Evolutionary conservation across 2,113 vertebrate species (phyloP).

Genomic region (Copsychus sechellarum): DNA sequence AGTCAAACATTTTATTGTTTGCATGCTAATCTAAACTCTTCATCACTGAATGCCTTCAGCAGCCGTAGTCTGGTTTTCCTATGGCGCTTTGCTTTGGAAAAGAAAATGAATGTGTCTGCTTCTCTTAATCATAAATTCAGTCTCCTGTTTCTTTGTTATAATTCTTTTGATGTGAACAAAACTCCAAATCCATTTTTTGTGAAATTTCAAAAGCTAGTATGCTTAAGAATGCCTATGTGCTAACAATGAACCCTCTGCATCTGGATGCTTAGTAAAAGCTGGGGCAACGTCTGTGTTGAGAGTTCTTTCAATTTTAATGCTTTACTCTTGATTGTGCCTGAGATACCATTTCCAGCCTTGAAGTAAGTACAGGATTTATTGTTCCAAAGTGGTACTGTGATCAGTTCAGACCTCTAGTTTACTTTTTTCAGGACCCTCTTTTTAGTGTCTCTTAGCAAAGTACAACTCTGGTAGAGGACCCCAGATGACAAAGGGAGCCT

Average conservation of each 20-base stretch:
- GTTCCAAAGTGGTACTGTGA: neutral
- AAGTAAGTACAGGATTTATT: neutral
- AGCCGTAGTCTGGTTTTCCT: conserved; percentile 31
- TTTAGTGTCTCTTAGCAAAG: neutral
- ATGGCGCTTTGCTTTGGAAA: conserved; percentile 37
- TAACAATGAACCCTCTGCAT: conserved; percentile 24
- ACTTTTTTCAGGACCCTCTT: neutral
- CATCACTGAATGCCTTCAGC: conserved; percentile 55
- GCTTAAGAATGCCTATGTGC: neutral
- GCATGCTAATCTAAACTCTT: conserved; percentile 65
- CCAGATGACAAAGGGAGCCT: neutral
- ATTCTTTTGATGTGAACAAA: conserved; percentile 71
- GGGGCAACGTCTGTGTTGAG: neutral
- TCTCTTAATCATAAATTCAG: conserved; percentile 65
- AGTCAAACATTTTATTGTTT: conserved; percentile 64
- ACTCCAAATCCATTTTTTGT: conserved; percentile 60
- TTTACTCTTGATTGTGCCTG: conserved; percentile 38
- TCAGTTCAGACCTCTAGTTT: neutral
- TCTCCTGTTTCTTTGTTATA: conserved; percentile 66
- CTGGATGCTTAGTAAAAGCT: neutral
- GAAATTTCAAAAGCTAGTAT: conserved; percentile 36
- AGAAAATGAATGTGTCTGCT: conserved; percentile 63
- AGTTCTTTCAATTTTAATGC: neutral
- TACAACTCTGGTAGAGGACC: neutral
- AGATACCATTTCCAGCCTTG: neutral